These are phyloP conservation scores for Ptiloglossa arizonensis DNA, from an alignment of 1,140 invertebrate genomes.

Conservation along the genomic window DNA sequence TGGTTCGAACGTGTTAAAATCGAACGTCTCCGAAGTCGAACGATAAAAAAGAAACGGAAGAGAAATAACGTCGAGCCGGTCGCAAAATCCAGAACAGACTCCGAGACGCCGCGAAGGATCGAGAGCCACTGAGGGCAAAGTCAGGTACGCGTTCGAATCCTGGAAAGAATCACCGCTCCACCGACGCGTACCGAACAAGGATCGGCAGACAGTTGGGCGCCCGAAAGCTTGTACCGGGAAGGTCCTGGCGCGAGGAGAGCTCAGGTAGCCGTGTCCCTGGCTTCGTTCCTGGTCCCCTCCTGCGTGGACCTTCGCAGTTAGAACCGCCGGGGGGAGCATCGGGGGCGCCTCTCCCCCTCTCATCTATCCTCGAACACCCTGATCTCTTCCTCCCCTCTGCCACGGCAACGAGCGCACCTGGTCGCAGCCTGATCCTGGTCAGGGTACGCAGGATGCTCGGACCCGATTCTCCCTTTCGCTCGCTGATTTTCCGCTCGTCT, in stretches of 20 bases:
- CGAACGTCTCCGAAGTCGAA: too few relatives aligned
- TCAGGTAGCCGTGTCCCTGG: constrained; percentile 62
- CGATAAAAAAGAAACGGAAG: too few relatives aligned
- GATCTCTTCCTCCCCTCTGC: constrained; percentile 50
- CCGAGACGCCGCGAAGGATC: background rate
- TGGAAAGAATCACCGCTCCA: constrained; percentile 49
- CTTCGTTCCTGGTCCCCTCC: constrained; percentile 50
- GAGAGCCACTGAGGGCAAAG: background rate
- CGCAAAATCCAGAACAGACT: too few relatives aligned
- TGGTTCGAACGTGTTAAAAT: too few relatives aligned
- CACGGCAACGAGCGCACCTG: constrained; percentile 60
- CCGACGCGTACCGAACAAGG: constrained; percentile 53
- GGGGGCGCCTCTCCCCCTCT: constrained; percentile 8
- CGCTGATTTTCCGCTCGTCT: constrained; percentile 8
- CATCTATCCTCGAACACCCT: constrained; percentile 41
- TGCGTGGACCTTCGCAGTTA: constrained; percentile 25
- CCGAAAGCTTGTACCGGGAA: constrained; percentile 47
- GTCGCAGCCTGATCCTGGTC: constrained; percentile 53
- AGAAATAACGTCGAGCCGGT: too few relatives aligned
- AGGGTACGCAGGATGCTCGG: constrained; percentile 40
- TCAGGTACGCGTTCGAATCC: constrained; percentile 42
- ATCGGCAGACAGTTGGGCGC: constrained; percentile 67
- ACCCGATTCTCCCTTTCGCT: constrained; percentile 30
- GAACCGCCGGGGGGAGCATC: background rate
- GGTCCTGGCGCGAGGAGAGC: constrained; percentile 42